Evolutionary conservation across 2,888 invertebrate genomes (phyloP), one percentile per base, ranked within the genome.

Genomic region (Adineta ricciae): DNA sequence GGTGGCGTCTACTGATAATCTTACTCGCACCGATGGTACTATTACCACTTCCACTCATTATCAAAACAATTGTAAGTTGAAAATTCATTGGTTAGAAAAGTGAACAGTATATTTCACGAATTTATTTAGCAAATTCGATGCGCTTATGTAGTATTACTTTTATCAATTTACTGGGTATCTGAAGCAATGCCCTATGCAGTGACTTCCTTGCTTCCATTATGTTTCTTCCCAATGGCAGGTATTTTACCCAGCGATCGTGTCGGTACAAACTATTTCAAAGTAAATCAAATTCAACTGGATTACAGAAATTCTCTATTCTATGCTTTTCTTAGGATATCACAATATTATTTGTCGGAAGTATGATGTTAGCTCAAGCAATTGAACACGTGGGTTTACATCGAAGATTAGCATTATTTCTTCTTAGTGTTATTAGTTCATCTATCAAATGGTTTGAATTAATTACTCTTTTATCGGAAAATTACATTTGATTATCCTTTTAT

Each of bases 141-240:
- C 7, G 73, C 36, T 38, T 73, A 73, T 24, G 36, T 38, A 2
- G 38, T 73, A 19, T 11, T 73, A 19, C 5, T 73, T 38, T 21
- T 73, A 1, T 36, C 73, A 7, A 38, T 73, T 38, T 73, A 73
- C 11, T 73, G 36, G 36, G 73, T 73, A 11, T 38, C 38, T 8
- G 73, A 73, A 73, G 73, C 38, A 36, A 73, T 73, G 38, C 38
- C 73, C 3, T 73, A 73, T 73, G 73, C 73, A 73, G 73, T 73
- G 21, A 38, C 73, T 19, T 73, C 73, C 7, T 38, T 73, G 9
- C 27, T 73, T 3, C 73, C 73, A 21, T 21, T 73, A 19, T 36
- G 36, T 21, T 73, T 73, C 24, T 73, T 73, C 24, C 73, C 73
- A 21, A 73, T 73, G 73, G 38, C 73, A 3, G 73, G 73, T 73